Percentiles rank a stretch among this genome's conserved stretches.
phyloP scores from a whole-genome alignment of 2,888 invertebrate species.

The Sphaerophoria taeniata region DNA sequence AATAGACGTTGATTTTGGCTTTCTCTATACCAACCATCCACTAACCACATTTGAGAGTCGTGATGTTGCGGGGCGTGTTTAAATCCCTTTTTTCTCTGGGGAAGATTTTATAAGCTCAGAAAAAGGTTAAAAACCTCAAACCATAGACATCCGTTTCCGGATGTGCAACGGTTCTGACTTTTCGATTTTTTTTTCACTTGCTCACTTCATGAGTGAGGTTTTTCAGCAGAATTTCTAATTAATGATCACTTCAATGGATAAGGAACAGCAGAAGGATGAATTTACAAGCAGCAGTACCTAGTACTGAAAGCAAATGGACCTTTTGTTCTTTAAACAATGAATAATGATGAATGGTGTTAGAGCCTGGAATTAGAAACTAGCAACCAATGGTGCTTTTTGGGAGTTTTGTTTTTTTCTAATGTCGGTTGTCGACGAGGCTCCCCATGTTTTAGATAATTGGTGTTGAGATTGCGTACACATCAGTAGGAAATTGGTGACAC shows the following conservation, averaged over 20 bases:
- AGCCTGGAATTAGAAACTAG: constrained; percentile 52
- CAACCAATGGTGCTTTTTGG: constrained; percentile 32
- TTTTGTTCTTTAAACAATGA: constrained; percentile 67
- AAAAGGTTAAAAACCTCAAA: constrained; percentile 40
- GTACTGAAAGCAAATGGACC: constrained; percentile 57
- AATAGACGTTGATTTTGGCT: constrained; percentile 63
- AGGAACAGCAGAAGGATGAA: constrained; percentile 8
- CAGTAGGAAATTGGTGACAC: not conserved
- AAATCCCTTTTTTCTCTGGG: not conserved
- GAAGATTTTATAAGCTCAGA: not conserved
- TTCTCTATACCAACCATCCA: not conserved
- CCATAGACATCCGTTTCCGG: constrained; percentile 46
- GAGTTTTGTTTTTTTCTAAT: not conserved
- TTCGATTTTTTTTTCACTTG: constrained; percentile 23
- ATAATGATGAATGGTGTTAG: constrained; percentile 57
- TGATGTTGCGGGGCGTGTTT: not conserved
- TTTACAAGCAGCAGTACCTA: constrained; percentile 24
- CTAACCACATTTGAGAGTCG: constrained; percentile 1
- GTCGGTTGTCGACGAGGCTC: not conserved
- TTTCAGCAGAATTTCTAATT: constrained; percentile 57
- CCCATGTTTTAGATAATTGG: not conserved
- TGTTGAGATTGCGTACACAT: not conserved
- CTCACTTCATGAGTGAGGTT: not conserved
- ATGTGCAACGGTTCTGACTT: constrained; percentile 67
- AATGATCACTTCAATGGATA: constrained; percentile 42